phyloP scores from a whole-genome alignment of 2,113 vertebrate species.

The Mandrillus leucophaeus region DNA sequence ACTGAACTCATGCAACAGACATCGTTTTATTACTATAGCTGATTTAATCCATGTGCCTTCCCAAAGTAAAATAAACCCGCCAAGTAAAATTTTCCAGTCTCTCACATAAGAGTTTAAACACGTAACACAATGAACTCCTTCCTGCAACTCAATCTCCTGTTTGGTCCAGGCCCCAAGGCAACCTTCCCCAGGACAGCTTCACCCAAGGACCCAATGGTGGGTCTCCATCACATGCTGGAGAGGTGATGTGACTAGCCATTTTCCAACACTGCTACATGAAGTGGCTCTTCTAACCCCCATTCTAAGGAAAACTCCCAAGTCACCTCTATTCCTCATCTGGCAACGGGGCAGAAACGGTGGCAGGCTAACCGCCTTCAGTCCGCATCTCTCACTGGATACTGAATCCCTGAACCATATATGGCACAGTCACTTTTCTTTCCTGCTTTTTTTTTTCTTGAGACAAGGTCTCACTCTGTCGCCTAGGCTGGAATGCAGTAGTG shows the following conservation, averaged over 20 bases:
- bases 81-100: neutral
- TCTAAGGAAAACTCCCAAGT: neutral
- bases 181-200: neutral
- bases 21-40: neutral
- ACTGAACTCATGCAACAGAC: neutral
- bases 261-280: neutral
- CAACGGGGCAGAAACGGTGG: accelerated
- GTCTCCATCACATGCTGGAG: neutral
- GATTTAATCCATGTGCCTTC: neutral
- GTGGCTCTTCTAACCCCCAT: neutral
- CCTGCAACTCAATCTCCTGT: neutral
- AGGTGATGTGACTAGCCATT: neutral
- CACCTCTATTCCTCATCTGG: neutral
- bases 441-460: too few relatives aligned
- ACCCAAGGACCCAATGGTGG: neutral
- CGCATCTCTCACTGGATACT: neutral
- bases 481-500: too few relatives aligned
- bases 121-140: neutral
- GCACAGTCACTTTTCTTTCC: too few relatives aligned
- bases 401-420: neutral
- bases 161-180: neutral
- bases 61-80: neutral
- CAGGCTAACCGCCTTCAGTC: neutral
- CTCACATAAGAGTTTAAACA: neutral
- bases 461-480: too few relatives aligned